Base-by-base conservation (phyloP, 2,888 invertebrate genomes). In the Hyposoter didymator region DNA sequence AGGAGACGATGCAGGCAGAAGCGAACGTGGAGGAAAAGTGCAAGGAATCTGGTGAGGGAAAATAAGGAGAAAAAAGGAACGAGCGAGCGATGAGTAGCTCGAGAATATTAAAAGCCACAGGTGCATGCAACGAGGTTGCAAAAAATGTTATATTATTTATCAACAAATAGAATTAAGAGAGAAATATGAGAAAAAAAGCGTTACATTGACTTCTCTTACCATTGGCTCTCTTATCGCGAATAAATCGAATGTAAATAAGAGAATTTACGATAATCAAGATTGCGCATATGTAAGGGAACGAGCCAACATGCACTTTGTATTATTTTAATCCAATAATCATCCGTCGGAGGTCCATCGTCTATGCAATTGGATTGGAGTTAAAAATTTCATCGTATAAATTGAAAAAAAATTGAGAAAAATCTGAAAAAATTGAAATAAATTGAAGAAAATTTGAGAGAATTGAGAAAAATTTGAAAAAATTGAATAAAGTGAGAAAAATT, bases 21-120 rank as follows among this genome's bases (percentile, higher is more conserved):
- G 59, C 39, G 59, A 39, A 5, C 39, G 2, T 17, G 28, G 10
- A 62, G 74, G 17, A 59, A 74, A 74, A 59, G 59, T 74, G 74
- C 62, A 62, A 45, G 22, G 72, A 73, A 35, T 39, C 62, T 55
- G 49, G 1, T 5, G 32, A 62, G 59, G 22, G 35, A 59, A 28
- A 22, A 2, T 1, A 28, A 32, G 17, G 7, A 35, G 17, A 39
- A 12, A 39, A 39, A 35, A 72, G 10, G 10, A 32, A 28, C 14
- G 7, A 17, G 35, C 47, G 0, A 72, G 35, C 32, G 28, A 70
- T 47, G 47, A 45, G 69, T 70, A 14, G 28, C 14, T 59, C 59
- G 14, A 14, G 59, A 28, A 14, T 59, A 28, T 28, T 59, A 28
- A 28, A 28, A 59, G 12, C 3, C 22, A 14, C 55, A 22, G 3